Evolutionary conservation across 2,888 invertebrate species (phyloP).

Genomic region (Icerya purchasi): DNA sequence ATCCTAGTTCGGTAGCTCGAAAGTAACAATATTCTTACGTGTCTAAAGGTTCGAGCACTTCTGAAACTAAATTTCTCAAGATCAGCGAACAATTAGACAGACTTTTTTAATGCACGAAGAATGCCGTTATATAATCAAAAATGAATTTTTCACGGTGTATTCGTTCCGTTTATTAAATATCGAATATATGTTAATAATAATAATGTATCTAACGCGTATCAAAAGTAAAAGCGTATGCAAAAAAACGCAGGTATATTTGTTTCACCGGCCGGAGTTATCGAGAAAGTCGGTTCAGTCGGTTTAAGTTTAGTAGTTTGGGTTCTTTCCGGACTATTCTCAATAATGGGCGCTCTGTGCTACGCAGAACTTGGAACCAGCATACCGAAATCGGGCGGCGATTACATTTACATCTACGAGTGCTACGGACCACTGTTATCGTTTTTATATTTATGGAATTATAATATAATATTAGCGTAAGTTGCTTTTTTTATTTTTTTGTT

Average conservation of each 20-base stretch:
- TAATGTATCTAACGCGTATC: too few relatives aligned
- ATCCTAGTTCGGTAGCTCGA: too few relatives aligned
- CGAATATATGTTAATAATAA: too few relatives aligned
- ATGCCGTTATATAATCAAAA: too few relatives aligned
- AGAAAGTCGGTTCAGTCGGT: constrained; percentile 75
- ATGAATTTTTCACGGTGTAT: too few relatives aligned
- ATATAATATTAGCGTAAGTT: constrained; percentile 81
- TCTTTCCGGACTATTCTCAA: constrained; percentile 66
- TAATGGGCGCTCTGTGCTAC: constrained; percentile 87
- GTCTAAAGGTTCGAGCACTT: too few relatives aligned
- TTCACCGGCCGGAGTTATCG: constrained; percentile 79
- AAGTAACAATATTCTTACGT: too few relatives aligned
- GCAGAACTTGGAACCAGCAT: constrained; percentile 81
- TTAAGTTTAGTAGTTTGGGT: constrained; percentile 73
- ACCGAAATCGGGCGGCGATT: constrained; percentile 88
- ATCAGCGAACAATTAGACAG: too few relatives aligned
- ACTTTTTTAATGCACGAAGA: too few relatives aligned
- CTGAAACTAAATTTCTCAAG: too few relatives aligned
- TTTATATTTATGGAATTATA: constrained; percentile 87
- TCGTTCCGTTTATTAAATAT: too few relatives aligned
- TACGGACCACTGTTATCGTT: constrained; percentile 82
- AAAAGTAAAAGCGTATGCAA: too few relatives aligned
- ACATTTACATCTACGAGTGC: constrained; percentile 83
- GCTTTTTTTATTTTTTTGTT: constrained; percentile 3
- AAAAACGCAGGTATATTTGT: constrained; percentile 84